Evolutionary conservation across 2,888 invertebrate species (phyloP), one percentile per base, ranked within the genome.

Genomic region (Hybos culiciformis): DNA sequence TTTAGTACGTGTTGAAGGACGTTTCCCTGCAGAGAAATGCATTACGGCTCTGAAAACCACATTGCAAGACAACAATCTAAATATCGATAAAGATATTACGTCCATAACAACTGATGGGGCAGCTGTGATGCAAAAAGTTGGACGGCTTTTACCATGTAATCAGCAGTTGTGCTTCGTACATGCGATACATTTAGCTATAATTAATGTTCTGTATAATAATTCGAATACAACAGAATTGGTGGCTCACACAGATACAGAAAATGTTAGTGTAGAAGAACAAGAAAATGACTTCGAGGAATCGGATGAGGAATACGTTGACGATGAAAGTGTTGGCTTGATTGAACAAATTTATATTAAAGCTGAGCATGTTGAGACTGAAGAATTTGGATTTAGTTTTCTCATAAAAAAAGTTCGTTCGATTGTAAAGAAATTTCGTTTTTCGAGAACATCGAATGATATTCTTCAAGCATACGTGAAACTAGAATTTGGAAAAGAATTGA

Each of bases 371-470:
- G 37, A 37, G 37, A 37, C 37, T 37, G 37, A 37, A 37, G 19
- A 37, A 37, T 37, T 37, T 37, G 24, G 24, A 11, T 17, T 41
- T 19, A 5, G 14, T 23, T 26, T 20, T 34, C 17, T 41, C 18
- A 26, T 41, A n/a, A 26, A 11, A 29, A 41, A 36, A 41, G 32
- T 41, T 41, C 36, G 41, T 12, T 33, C 20, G 32, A 18, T 41
- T 18, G 29, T 41, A 14, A 41, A 36, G 19, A 26, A 11, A 36
- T 41, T 41, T 18, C 21, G 37, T 37, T 37, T n/a, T 37, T 48
- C 46, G 26, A 43, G 46, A 26, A 41, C 43, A n/a, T 48, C 46
- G 43, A 48, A 47, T 46, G 46, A 46, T 39, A 36, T 33, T 20
- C 40, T 48, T 12, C 45, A 49, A 43, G 42, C 37, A 12, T 46